Evolutionary conservation across 2,888 invertebrate genomes (phyloP), one percentile per base, ranked within the genome.

Genomic region (Diabrotica balteata): DNA sequence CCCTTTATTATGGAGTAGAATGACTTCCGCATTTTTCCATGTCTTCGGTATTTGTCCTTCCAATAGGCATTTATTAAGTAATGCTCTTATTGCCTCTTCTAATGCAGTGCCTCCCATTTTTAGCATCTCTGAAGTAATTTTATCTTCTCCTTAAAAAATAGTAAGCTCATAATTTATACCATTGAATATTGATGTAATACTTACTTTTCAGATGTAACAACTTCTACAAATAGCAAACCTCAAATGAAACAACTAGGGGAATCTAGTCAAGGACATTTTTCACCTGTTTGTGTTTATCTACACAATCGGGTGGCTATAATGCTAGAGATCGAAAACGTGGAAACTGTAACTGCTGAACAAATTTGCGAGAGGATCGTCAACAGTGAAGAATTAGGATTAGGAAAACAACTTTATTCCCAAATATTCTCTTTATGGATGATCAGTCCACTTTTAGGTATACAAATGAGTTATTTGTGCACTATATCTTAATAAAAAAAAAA

Each of bases 361-460:
- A 84, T 88, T 77, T 84, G 86, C 73, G 86, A 87, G 72, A 87
- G 91, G 72, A 89, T 93, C 67, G 85, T 92, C 72, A 90, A 90
- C 77, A 86, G 87, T 72, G 93, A 93, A 79, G 94, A 96, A 81
- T 85, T 97, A 77, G 93, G 92, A 10, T 86, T 97, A 72, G 90
- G 93, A 69, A 89, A 91, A 76, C 88, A 90, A 75, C 82, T 90
- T 67, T 93, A 94, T n/a, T 89, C 91, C 63, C 93, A 92, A 81
- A 89, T 96, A 7, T 97, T 98, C 81, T 92, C 96, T 0, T 85
- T 98, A 72, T 98, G 98, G 98, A 93, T 98, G 89, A 92, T 93
- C 75, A 97, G 97, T 76, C 92, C 95, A 3, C 87, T 96, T 66
- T 84, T 98, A 80, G 93, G 93, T 93, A 80, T 74, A 32, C 32